These are phyloP conservation scores for Pyrochroa serraticornis DNA, from an alignment of 2,888 invertebrate genomes.

Conservation along the genomic window DNA sequence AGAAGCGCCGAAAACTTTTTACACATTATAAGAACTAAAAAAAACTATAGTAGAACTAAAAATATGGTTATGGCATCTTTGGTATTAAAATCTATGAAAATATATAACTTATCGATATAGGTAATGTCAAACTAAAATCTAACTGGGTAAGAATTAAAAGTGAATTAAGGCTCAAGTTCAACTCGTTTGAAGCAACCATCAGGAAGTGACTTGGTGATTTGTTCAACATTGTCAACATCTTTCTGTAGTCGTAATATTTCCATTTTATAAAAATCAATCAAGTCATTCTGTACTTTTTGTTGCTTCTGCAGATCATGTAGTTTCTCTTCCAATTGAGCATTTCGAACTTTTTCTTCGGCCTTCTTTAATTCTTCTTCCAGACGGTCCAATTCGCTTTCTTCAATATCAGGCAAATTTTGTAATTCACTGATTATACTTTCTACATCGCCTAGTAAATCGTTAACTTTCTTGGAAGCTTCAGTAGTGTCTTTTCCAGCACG, in stretches of 20 bases:
- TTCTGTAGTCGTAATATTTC: constrained; percentile 71
- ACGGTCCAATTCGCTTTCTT: constrained; percentile 68
- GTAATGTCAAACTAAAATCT: constrained; percentile 8
- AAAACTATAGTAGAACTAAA: background rate
- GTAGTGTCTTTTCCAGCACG: constrained; percentile 84
- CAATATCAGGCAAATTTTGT: constrained; percentile 74
- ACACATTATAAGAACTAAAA: constrained; percentile 15
- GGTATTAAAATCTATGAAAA: constrained; percentile 27
- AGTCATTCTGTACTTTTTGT: constrained; percentile 60
- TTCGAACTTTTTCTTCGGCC: constrained; percentile 73
- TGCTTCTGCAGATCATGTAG: constrained; percentile 76
- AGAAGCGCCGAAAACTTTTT: constrained; percentile 3
- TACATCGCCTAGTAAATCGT: constrained; percentile 79
- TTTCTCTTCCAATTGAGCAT: constrained; percentile 77
- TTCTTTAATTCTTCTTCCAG: constrained; percentile 67
- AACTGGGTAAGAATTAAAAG: constrained; percentile 12
- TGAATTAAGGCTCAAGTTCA: constrained; percentile 71
- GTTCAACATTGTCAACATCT: constrained; percentile 84
- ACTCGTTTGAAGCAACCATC: constrained; percentile 79
- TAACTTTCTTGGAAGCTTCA: constrained; percentile 81
- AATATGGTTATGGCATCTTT: constrained; percentile 24
- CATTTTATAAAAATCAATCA: constrained; percentile 80
- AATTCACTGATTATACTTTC: constrained; percentile 79
- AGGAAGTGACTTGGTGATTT: constrained; percentile 81
- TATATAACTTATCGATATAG: constrained; percentile 10